Evolutionary conservation across 2,888 invertebrate genomes (phyloP).

Genomic region (Hydrotaea cyrtoneurina): DNA sequence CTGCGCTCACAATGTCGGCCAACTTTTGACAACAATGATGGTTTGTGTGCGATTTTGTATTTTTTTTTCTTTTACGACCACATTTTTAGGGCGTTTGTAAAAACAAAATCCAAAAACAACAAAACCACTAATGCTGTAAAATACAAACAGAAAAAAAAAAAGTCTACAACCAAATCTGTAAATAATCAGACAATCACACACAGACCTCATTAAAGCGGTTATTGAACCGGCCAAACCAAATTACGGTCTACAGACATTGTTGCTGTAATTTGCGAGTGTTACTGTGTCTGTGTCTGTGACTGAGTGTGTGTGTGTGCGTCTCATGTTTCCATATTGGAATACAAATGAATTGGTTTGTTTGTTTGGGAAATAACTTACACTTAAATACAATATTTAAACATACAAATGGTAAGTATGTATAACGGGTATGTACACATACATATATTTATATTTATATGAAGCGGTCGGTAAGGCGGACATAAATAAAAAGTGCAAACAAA

Average conservation of each 20-base stretch:
- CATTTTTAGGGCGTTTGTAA: background rate
- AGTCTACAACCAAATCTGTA: background rate
- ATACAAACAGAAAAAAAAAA: no score
- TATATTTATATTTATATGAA: no score
- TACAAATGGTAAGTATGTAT: background rate
- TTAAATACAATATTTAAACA: background rate
- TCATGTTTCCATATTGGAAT: background rate
- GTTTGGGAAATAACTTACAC: background rate
- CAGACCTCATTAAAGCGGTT: background rate
- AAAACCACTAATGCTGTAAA: background rate
- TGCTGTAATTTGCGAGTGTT: no score
- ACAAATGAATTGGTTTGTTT: background rate
- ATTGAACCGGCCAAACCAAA: constrained; percentile 5
- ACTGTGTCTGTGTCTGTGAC: background rate
- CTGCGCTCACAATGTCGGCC: no score
- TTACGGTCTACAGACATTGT: background rate
- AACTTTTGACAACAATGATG: no score
- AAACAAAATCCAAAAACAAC: no score
- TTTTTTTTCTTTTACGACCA: no score
- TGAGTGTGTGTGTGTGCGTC: background rate
- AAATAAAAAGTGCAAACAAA: background rate
- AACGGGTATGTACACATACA: background rate
- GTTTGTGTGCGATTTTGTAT: no score
- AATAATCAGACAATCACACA: background rate
- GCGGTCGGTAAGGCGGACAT: no score